Conservation (phyloP, 1,140 invertebrate genomes). For the Apis dorsata region DNA sequence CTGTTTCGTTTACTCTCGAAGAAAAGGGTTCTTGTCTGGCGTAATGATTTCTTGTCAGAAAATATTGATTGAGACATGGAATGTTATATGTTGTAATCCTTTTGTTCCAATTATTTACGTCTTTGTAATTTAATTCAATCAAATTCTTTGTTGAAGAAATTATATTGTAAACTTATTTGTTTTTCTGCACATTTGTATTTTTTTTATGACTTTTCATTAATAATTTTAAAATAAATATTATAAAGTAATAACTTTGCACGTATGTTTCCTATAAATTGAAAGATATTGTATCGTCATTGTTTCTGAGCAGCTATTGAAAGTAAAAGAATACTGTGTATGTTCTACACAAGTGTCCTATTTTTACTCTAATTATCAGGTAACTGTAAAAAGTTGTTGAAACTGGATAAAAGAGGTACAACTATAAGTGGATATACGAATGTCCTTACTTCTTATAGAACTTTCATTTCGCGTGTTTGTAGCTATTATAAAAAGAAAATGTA, state of each 20-base stretch:
- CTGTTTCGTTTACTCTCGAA: slow-evolving; percentile 34
- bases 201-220: too few relatives aligned
- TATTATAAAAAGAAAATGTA: neutral
- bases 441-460: slow-evolving; percentile 1
- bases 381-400: neutral
- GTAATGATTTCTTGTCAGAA: neutral
- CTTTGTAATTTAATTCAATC: neutral
- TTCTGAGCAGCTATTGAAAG: too few relatives aligned
- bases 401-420: neutral
- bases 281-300: neutral
- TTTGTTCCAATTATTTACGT: neutral
- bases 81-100: neutral
- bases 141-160: neutral
- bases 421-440: neutral
- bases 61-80: neutral
- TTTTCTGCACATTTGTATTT: too few relatives aligned
- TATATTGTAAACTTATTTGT: too few relatives aligned
- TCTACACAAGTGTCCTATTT: neutral
- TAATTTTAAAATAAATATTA: too few relatives aligned
- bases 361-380: neutral
- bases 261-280: neutral
- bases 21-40: slow-evolving; percentile 4
- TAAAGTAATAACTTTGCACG: neutral
- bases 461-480: neutral
- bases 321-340: too few relatives aligned